Percentiles rank a stretch among this genome's conserved stretches.
These are phyloP conservation scores for Pseudobourletiella spinata DNA, from an alignment of 1,140 invertebrate genomes.

Conservation along the genomic window DNA sequence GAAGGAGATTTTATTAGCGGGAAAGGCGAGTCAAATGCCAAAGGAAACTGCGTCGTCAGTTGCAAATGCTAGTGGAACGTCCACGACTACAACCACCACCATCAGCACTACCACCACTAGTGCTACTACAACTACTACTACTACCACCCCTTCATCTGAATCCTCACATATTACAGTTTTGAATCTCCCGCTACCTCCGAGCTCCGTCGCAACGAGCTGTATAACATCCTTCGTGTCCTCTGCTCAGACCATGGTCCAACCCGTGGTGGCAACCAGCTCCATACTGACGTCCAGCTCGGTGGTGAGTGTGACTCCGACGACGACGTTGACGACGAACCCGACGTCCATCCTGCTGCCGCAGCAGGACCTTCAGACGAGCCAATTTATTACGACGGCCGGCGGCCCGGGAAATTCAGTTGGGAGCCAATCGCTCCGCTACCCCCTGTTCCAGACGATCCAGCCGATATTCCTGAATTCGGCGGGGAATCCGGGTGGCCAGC, in stretches of 20 bases:
- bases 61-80: neutral
- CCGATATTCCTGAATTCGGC: conserved; percentile 32
- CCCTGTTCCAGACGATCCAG: conserved; percentile 35
- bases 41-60: neutral
- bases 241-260: neutral
- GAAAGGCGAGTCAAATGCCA: neutral
- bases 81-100: conserved; percentile 1
- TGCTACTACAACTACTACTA: neutral
- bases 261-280: conserved; percentile 11
- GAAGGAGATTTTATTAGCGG: neutral
- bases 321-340: neutral
- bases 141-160: neutral
- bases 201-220: neutral
- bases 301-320: neutral
- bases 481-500: conserved; percentile 13
- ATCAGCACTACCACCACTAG: conserved; percentile 7
- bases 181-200: neutral
- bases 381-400: neutral
- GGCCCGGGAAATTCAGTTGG: neutral
- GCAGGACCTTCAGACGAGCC: neutral
- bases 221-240: neutral
- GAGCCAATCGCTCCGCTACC: conserved; percentile 21
- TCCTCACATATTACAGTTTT: neutral
- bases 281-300: neutral
- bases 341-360: conserved; percentile 12